These are phyloP conservation scores for Phragmatobia fuliginosa DNA, from an alignment of 2,888 invertebrate genomes.

Conservation along the genomic window DNA sequence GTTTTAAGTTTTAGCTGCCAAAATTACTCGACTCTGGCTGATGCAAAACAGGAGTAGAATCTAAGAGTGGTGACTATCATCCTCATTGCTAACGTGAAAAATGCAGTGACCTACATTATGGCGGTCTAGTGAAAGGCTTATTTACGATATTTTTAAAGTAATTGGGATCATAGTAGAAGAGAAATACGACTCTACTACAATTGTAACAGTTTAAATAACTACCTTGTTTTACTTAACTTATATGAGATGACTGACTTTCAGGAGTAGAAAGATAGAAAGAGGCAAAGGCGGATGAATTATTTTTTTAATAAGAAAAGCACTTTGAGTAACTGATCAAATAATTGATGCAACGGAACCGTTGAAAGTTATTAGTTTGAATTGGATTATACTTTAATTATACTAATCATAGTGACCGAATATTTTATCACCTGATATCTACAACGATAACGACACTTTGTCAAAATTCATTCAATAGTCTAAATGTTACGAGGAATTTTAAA, in stretches of 20 bases:
- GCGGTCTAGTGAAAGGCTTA: too few relatives aligned
- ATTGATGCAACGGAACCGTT: neutral
- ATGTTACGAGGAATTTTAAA: neutral
- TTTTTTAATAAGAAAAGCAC: neutral
- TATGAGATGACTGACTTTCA: neutral
- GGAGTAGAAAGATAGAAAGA: neutral
- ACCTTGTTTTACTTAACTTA: neutral
- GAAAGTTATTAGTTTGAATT: neutral
- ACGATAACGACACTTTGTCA: neutral
- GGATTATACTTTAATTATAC: neutral
- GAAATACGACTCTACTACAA: too few relatives aligned
- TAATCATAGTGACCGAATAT: neutral
- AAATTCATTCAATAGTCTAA: neutral
- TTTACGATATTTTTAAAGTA: too few relatives aligned
- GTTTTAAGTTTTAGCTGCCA: too few relatives aligned
- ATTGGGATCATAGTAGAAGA: too few relatives aligned
- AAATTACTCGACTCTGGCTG: too few relatives aligned
- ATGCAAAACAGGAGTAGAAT: too few relatives aligned
- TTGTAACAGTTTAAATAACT: neutral
- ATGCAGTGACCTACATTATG: too few relatives aligned
- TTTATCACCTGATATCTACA: neutral
- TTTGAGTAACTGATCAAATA: too few relatives aligned
- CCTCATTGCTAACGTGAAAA: too few relatives aligned
- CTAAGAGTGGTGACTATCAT: too few relatives aligned
- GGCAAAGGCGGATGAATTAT: neutral